Conservation (phyloP, 2,888 invertebrate genomes). For the Athrips mouffetella region DNA sequence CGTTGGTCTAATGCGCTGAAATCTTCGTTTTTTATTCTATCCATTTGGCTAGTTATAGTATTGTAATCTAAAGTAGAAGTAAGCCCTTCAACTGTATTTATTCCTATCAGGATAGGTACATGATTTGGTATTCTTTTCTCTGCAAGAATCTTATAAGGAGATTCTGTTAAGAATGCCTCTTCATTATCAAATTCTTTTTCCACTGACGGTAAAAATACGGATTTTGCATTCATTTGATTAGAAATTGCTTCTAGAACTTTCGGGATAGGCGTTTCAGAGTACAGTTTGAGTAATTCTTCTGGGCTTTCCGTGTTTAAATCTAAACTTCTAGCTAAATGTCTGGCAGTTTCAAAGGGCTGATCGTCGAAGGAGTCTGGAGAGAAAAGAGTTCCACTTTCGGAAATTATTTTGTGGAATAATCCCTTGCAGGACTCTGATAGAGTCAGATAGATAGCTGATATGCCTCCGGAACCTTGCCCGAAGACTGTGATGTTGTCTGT, state of each 20-base stretch:
- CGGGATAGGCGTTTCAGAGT: slow-evolving; percentile 43
- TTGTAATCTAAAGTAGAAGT: slow-evolving; percentile 61
- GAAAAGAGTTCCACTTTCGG: slow-evolving; percentile 61
- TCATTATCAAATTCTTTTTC: slow-evolving; percentile 56
- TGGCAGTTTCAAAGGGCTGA: slow-evolving; percentile 52
- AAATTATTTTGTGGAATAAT: slow-evolving; percentile 60
- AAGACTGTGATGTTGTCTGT: slow-evolving; percentile 66
- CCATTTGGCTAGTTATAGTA: slow-evolving; percentile 59
- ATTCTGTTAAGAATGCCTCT: slow-evolving; percentile 60
- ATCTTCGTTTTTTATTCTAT: slow-evolving; percentile 58
- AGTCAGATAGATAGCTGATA: slow-evolving; percentile 60
- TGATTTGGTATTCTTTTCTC: slow-evolving; percentile 46
- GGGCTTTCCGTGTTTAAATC: slow-evolving; percentile 48
- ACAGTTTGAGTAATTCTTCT: slow-evolving; percentile 48
- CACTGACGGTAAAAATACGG: slow-evolving; percentile 60
- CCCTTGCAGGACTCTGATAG: slow-evolving; percentile 61
- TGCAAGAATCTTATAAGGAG: slow-evolving; percentile 63
- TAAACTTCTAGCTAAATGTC: slow-evolving; percentile 60
- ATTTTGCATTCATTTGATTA: slow-evolving; percentile 63
- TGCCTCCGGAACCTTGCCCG: slow-evolving; percentile 67
- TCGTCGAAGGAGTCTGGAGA: slow-evolving; percentile 57
- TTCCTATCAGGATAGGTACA: slow-evolving; percentile 73
- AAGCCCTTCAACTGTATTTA: slow-evolving; percentile 76
- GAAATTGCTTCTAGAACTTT: slow-evolving; percentile 61
- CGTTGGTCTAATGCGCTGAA: slow-evolving; percentile 54